Percentiles rank a stretch among this genome's conserved stretches.
These are phyloP conservation scores for Catocala fraxini DNA, from an alignment of 2,888 invertebrate species.

Conservation along the genomic window DNA sequence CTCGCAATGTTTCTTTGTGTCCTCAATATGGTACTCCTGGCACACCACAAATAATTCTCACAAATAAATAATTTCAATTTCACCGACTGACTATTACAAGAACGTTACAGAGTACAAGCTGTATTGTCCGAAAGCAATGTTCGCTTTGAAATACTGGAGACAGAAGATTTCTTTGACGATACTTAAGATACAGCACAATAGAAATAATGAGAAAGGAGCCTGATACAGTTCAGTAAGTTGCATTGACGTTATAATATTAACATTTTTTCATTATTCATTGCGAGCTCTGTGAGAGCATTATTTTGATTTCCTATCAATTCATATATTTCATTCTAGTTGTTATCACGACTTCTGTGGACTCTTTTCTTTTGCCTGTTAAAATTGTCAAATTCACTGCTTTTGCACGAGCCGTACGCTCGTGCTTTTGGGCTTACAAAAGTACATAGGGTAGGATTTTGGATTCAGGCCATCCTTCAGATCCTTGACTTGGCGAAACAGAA, in stretches of 20 bases:
- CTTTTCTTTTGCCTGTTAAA: no score
- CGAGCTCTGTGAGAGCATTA: background rate
- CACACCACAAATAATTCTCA: background rate
- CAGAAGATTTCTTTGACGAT: constrained; percentile 35
- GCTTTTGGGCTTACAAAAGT: no score
- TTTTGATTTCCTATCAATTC: no score
- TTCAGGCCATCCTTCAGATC: no score
- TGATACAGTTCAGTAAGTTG: constrained; percentile 26
- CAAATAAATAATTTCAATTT: constrained; percentile 19
- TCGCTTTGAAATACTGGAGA: constrained; percentile 39
- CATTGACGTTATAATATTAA: constrained; percentile 37
- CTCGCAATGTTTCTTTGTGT: no score
- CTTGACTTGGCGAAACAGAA: no score
- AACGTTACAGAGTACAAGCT: constrained; percentile 21
- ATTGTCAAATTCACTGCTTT: no score
- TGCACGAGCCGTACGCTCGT: no score
- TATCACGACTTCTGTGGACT: no score
- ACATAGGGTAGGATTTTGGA: no score
- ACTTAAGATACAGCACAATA: constrained; percentile 48
- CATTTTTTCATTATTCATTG: constrained; percentile 45
- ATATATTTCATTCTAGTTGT: no score
- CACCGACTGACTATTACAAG: constrained; percentile 13
- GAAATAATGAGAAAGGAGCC: constrained; percentile 46
- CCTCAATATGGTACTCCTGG: no score
- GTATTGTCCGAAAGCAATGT: constrained; percentile 32